Evolutionary conservation across 2,888 invertebrate species (phyloP).

Genomic region (Frankliniella intonsa): DNA sequence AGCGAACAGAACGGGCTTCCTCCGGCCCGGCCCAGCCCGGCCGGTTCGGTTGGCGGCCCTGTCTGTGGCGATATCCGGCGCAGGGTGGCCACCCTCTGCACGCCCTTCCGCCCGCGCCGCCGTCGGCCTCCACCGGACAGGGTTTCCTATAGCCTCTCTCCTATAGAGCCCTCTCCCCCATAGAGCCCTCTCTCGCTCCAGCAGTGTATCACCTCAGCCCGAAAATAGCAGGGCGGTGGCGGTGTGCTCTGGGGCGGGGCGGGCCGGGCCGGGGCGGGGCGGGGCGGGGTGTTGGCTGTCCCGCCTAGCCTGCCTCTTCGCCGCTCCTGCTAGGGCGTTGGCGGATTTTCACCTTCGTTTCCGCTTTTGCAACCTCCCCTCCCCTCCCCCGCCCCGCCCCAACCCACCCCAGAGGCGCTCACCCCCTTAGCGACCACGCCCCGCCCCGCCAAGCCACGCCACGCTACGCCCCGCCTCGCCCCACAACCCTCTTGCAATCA

Average conservation of each 20-base stretch:
- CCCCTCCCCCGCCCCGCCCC: too few relatives aligned
- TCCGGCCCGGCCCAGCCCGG: too few relatives aligned
- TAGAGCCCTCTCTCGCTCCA: neutral
- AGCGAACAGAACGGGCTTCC: too few relatives aligned
- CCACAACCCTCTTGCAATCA: neutral
- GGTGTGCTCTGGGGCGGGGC: neutral
- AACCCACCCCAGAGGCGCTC: too few relatives aligned
- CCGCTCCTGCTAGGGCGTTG: neutral
- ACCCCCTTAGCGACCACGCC: too few relatives aligned
- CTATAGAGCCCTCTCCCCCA: neutral
- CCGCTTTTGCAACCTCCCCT: too few relatives aligned
- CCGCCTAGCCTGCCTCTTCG: neutral
- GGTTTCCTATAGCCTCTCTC: neutral
- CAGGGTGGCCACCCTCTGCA: neutral
- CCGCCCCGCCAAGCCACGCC: neutral
- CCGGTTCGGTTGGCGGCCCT: too few relatives aligned
- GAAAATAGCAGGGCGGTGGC: neutral
- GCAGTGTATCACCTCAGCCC: neutral
- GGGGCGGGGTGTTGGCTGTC: too few relatives aligned
- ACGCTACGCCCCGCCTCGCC: neutral
- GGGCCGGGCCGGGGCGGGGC: neutral
- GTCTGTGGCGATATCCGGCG: too few relatives aligned
- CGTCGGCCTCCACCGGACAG: neutral
- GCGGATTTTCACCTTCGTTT: too few relatives aligned
- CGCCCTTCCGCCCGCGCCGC: neutral